A percentile compares a stretch with the other conserved stretches of the same genome.
These are phyloP conservation scores for Lepidurus apus DNA, from an alignment of 1,140 invertebrate genomes.

Conservation along the genomic window DNA sequence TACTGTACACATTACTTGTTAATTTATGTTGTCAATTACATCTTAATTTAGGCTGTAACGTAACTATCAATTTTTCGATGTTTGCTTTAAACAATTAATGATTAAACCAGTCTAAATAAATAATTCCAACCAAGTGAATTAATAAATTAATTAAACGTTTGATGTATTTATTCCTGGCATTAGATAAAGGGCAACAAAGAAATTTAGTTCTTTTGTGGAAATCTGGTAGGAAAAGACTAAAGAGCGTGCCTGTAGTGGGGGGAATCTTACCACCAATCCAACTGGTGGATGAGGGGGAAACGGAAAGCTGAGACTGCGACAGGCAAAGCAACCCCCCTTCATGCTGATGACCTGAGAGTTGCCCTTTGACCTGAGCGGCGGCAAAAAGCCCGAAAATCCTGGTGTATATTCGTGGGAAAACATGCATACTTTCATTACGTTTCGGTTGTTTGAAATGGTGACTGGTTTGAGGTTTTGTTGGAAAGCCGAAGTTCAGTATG, in stretches of 20 bases:
- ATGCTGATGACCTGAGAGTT: conserved; percentile 6
- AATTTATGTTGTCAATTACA: no score
- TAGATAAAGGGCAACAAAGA: neutral
- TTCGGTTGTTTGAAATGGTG: neutral
- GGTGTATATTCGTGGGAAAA: conserved; percentile 15
- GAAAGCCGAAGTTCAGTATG: neutral
- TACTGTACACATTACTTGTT: no score
- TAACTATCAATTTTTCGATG: no score
- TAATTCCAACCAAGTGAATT: neutral
- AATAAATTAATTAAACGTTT: neutral
- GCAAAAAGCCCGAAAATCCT: neutral
- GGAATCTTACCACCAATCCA: neutral
- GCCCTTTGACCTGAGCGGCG: conserved; percentile 12
- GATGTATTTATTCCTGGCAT: neutral
- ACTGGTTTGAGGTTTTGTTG: neutral
- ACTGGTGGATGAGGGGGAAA: neutral
- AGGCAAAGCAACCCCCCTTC: neutral
- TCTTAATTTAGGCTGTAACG: no score
- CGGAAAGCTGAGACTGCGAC: neutral
- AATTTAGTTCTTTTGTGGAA: neutral
- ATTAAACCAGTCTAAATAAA: no score
- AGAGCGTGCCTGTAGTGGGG: neutral
- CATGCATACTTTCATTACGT: conserved; percentile 6
- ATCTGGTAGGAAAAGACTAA: neutral
- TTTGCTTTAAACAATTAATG: no score